phyloP scores from a whole-genome alignment of 2,797 vertebrate genomes.

The Fringilla coelebs region DNA sequence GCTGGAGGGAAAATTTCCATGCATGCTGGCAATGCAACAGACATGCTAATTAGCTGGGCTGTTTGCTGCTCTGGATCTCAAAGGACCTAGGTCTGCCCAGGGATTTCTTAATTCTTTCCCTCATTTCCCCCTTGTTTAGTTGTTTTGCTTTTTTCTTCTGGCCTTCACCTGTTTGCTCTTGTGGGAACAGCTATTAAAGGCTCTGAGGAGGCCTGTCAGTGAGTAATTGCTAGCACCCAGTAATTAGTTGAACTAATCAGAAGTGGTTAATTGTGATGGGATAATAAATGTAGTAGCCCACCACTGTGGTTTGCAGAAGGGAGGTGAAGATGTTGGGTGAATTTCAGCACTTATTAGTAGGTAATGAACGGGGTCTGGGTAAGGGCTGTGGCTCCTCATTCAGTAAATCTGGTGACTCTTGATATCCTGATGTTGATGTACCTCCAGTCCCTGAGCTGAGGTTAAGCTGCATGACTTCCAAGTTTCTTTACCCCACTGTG shows the following conservation, averaged over 20 bases:
- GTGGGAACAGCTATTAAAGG: conserved; percentile 43
- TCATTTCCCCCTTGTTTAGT: conserved; percentile 47
- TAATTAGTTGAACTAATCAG: conserved; percentile 61
- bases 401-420: not conserved
- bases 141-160: conserved; percentile 51
- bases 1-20: conserved; percentile 4
- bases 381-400: not conserved
- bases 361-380: not conserved
- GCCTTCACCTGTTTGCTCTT: conserved; percentile 61
- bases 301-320: not conserved
- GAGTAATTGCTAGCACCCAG: conserved; percentile 52
- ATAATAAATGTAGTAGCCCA: conserved; percentile 40
- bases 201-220: conserved; percentile 27
- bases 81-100: conserved; percentile 17
- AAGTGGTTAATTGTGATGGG: conserved; percentile 46
- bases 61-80: conserved; percentile 28
- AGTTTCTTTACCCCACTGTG: not conserved
- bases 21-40: conserved; percentile 14
- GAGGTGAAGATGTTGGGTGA: not conserved
- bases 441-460: not conserved
- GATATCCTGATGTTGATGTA: not conserved
- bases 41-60: conserved; percentile 36
- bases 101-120: conserved; percentile 53
- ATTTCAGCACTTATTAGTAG: not conserved
- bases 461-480: not conserved